Percentiles rank a stretch among this genome's conserved stretches.
phyloP scores from a whole-genome alignment of 2,113 vertebrate genomes.

The Petrocephalus zakoni region DNA sequence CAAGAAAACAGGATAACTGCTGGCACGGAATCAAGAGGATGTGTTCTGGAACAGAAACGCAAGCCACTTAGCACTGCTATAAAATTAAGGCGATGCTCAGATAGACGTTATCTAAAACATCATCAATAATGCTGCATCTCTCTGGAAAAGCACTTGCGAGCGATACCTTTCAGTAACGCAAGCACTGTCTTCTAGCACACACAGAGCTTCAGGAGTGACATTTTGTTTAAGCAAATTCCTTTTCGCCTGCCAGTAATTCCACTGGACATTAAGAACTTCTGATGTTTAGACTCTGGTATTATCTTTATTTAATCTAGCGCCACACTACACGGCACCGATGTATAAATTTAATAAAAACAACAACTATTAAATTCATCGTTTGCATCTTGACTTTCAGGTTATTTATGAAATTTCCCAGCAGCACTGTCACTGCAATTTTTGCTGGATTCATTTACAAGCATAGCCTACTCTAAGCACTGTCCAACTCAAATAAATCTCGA shows the following conservation, averaged over 20 bases:
- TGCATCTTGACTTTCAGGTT: not conserved
- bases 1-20: slow-evolving; percentile 37
- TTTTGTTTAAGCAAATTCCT: not conserved
- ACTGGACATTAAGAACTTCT: not conserved
- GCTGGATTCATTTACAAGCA: not conserved
- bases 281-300: not conserved
- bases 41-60: not conserved
- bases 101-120: not conserved
- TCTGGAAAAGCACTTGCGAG: not conserved
- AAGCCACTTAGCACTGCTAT: not conserved
- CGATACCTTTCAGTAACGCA: not conserved
- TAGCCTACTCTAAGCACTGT: not conserved
- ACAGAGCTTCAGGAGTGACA: not conserved
- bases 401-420: not conserved
- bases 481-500: not conserved
- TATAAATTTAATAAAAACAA: not conserved
- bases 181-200: not conserved
- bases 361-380: not conserved
- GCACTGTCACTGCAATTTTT: not conserved
- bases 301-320: not conserved
- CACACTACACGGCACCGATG: not conserved
- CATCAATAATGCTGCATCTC: not conserved
- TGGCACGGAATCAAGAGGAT: slow-evolving; percentile 14
- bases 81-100: not conserved
- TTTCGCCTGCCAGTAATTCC: not conserved